Percentiles rank a stretch among this genome's conserved stretches.
phyloP scores from a whole-genome alignment of 2,113 vertebrate genomes.

The Crotalus viridis region DNA sequence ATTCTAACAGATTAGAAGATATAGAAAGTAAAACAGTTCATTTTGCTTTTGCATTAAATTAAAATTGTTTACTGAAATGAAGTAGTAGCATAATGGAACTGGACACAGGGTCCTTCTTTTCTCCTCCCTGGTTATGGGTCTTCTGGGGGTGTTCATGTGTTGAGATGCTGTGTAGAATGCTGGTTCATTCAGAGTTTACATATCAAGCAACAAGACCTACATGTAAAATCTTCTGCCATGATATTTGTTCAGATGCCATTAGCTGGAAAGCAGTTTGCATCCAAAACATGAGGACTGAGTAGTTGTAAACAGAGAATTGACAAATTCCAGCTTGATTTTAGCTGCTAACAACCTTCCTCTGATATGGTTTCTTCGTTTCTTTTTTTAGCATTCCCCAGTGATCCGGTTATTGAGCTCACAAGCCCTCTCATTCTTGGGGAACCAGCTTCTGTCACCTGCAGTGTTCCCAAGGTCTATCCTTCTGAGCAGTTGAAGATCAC shows the following conservation, averaged over 20 bases:
- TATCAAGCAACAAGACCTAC: background rate
- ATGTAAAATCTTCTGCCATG: background rate
- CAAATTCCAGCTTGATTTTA: slow-evolving; percentile 8
- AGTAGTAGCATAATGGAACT: background rate
- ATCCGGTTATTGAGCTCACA: slow-evolving; percentile 68
- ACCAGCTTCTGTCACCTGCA: slow-evolving; percentile 55
- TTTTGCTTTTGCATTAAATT: background rate
- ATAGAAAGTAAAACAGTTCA: background rate
- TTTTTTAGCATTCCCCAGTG: slow-evolving; percentile 70
- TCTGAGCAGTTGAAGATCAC: slow-evolving; percentile 55
- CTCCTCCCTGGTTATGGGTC: background rate
- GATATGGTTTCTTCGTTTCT: slow-evolving; percentile 29
- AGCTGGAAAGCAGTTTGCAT: background rate
- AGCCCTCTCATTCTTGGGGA: slow-evolving; percentile 37
- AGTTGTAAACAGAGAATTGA: slow-evolving; percentile 14
- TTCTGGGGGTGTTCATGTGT: background rate
- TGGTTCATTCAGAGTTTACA: background rate
- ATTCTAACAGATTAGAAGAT: background rate
- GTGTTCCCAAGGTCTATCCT: slow-evolving; percentile 68
- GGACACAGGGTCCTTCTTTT: background rate
- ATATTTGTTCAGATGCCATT: background rate
- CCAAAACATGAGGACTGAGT: background rate
- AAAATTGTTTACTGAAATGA: background rate
- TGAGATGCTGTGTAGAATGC: background rate
- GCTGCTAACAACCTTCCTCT: slow-evolving; percentile 12